Evolutionary conservation across 37 sponge, comb jelly and placozoan genomes (phyloP).

Genomic region (Ephydatia muelleri): DNA sequence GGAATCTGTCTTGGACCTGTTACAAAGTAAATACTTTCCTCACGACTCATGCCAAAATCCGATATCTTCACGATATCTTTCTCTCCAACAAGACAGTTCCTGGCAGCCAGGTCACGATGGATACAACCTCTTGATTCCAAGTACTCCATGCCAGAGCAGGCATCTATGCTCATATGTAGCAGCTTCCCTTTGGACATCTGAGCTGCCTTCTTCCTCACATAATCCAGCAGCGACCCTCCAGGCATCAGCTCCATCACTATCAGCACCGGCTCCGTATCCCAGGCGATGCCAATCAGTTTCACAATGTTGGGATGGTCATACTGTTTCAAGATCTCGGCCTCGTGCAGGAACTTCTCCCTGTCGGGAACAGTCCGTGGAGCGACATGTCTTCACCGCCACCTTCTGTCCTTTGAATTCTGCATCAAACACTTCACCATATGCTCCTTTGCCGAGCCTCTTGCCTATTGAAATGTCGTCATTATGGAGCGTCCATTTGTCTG

Average conservation of each 20-base stretch:
- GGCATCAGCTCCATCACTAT: conserved; percentile 97
- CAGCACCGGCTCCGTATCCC: conserved; percentile 85
- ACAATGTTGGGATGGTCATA: conserved; percentile 95
- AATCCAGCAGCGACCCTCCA: conserved; percentile 87
- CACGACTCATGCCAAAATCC: conserved; percentile 94
- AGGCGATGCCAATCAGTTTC: conserved; percentile 80
- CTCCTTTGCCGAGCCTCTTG: conserved; percentile 70
- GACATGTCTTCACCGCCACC: conserved; percentile 92
- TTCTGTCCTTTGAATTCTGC: conserved; percentile 37
- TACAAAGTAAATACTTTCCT: conserved; percentile 82
- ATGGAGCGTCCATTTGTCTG: conserved; percentile 57
- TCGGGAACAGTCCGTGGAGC: conserved; percentile 69
- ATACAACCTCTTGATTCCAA: conserved; percentile 83
- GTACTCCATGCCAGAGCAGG: conserved; percentile 79
- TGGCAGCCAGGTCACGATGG: conserved; percentile 88
- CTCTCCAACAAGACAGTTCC: conserved; percentile 88
- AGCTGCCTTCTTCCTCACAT: conserved; percentile 73
- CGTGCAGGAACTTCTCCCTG: conserved; percentile 81
- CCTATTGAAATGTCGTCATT: conserved; percentile 33
- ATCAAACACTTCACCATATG: conserved; percentile 91
- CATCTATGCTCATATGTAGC: conserved; percentile 61
- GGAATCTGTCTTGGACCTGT: conserved; percentile 83
- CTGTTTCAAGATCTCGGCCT: conserved; percentile 92
- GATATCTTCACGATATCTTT: conserved; percentile 79
- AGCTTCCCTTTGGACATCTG: conserved; percentile 45